phyloP scores from a whole-genome alignment of 1,140 invertebrate species.

The Hylaeus anthracinus region DNA sequence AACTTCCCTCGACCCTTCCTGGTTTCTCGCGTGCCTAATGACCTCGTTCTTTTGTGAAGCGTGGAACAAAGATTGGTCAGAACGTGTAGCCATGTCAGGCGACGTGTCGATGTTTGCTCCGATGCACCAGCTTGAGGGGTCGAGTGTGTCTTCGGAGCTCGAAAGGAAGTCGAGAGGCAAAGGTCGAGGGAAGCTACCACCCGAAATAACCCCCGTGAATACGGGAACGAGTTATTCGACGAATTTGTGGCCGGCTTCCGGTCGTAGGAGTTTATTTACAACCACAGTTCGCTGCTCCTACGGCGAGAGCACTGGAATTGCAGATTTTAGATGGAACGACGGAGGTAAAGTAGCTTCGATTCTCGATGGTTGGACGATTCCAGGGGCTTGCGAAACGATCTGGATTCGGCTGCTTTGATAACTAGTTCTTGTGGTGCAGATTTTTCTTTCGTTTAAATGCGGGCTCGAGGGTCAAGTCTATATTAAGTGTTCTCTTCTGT shows the following conservation, averaged over 20 bases:
- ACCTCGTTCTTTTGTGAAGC: conserved; percentile 55
- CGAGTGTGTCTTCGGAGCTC: conserved; percentile 27
- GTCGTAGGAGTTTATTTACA: not conserved
- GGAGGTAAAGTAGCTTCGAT: no score
- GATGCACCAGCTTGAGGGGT: conserved; percentile 16
- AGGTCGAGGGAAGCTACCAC: conserved; percentile 29
- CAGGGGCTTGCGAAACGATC: no score
- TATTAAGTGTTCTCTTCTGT: no score
- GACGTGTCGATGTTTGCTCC: not conserved
- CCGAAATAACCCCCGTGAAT: not conserved
- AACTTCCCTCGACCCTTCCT: conserved; percentile 54
- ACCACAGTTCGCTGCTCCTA: not conserved
- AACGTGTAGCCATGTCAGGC: conserved; percentile 49
- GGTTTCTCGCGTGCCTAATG: conserved; percentile 53
- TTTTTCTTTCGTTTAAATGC: no score
- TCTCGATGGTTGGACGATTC: no score
- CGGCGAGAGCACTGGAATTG: no score
- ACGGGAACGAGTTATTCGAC: not conserved
- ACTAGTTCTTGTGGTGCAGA: no score
- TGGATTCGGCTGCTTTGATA: no score
- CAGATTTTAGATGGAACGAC: no score
- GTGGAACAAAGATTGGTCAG: conserved; percentile 45
- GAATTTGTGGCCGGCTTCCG: not conserved
- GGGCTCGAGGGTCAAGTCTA: no score
- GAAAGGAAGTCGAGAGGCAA: not conserved